phyloP scores from a whole-genome alignment of 2,888 invertebrate genomes.

The Clitarchus hookeri region DNA sequence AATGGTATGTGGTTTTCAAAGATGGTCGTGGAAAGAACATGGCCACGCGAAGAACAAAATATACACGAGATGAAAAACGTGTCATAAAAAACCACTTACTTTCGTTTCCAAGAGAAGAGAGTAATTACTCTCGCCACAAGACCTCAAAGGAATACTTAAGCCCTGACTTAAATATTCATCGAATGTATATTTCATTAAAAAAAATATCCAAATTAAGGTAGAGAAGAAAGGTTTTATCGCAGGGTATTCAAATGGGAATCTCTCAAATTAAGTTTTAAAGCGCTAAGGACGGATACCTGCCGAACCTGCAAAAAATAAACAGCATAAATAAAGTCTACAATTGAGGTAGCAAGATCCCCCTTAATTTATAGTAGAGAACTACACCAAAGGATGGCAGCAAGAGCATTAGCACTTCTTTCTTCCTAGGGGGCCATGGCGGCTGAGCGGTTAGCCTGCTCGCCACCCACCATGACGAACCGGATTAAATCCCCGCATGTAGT shows the following conservation, averaged over 20 bases:
- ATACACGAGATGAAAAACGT: background rate
- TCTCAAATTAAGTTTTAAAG: conserved; percentile 23
- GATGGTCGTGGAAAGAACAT: too few relatives aligned
- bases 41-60: too few relatives aligned
- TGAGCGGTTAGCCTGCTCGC: too few relatives aligned
- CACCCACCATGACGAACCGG: too few relatives aligned
- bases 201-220: conserved; percentile 21
- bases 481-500: too few relatives aligned
- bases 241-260: conserved; percentile 27
- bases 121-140: conserved; percentile 2
- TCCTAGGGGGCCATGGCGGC: too few relatives aligned
- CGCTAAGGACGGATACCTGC: conserved; percentile 15
- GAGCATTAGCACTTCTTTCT: background rate
- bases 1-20: too few relatives aligned
- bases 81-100: background rate
- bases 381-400: conserved; percentile 10
- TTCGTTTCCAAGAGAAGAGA: conserved; percentile 20
- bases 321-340: conserved; percentile 6
- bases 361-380: conserved; percentile 17
- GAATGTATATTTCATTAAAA: conserved; percentile 23
- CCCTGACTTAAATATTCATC: conserved; percentile 25
- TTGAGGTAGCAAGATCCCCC: conserved; percentile 26
- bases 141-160: background rate
- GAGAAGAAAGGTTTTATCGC: conserved; percentile 20
- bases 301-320: conserved; percentile 3